A percentile compares a stretch with the other conserved stretches of the same genome.
Conservation (phyloP, 2,797 vertebrate species). For the Ataeniobius toweri region DNA sequence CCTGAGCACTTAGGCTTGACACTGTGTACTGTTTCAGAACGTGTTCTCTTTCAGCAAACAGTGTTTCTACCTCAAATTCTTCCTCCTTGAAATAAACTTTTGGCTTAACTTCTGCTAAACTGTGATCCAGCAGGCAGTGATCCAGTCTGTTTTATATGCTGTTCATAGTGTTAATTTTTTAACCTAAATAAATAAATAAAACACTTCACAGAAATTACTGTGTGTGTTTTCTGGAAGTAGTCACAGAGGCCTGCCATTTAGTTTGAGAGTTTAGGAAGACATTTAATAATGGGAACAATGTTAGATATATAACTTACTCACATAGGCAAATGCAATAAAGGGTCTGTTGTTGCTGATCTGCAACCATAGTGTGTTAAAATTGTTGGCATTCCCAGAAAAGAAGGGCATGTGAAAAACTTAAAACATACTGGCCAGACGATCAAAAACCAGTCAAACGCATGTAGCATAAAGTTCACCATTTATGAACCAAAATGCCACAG, state of each 20-base stretch:
- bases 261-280: background rate
- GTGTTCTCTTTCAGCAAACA: slow-evolving; percentile 3
- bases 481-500: background rate
- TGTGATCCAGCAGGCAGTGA: background rate
- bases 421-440: background rate
- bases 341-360: too few relatives aligned
- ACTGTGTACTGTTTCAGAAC: slow-evolving; percentile 2
- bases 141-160: background rate
- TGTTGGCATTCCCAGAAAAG: background rate
- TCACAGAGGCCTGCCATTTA: background rate
- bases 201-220: background rate
- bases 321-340: background rate
- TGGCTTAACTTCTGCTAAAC: background rate
- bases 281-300: background rate
- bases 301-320: background rate
- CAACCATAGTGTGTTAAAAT: background rate
- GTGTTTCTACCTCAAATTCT: background rate
- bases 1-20: slow-evolving; percentile 31
- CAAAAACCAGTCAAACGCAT: background rate
- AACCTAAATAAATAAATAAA: background rate
- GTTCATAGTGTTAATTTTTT: background rate
- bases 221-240: background rate
- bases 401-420: background rate
- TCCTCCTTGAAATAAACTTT: background rate
- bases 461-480: background rate